Evolutionary conservation across 2,113 vertebrate genomes (phyloP).

Genomic region (Trichechus manatus): DNA sequence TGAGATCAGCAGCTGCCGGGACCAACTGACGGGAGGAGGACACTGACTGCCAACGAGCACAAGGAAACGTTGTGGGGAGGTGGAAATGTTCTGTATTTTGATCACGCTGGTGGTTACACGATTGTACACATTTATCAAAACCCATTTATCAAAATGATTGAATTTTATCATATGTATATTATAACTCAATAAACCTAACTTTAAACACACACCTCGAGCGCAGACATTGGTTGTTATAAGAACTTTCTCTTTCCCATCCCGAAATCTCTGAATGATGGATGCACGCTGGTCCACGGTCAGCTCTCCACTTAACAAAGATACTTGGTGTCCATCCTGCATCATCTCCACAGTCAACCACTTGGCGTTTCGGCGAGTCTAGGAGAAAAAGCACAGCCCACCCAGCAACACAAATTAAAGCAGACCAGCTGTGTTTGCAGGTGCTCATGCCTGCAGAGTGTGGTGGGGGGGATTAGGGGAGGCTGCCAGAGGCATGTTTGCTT

Average conservation of each 20-base stretch:
- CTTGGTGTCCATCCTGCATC: constrained; percentile 86
- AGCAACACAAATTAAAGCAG: neutral
- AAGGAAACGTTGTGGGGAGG: neutral
- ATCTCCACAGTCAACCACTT: constrained; percentile 85
- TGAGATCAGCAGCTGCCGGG: neutral
- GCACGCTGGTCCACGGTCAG: constrained; percentile 87
- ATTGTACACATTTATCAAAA: neutral
- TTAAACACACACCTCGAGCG: constrained; percentile 85
- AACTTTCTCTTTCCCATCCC: constrained; percentile 88
- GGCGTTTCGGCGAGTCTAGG: constrained; percentile 84
- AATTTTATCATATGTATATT: neutral
- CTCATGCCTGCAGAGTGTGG: accelerated
- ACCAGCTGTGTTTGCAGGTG: neutral
- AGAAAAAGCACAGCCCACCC: neutral
- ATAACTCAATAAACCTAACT: neutral
- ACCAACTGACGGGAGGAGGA: neutral
- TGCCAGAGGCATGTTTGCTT: neutral
- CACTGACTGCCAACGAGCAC: neutral
- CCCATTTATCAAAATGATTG: neutral
- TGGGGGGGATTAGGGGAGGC: too few species aligned
- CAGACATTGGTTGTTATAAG: constrained; percentile 91
- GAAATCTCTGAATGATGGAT: constrained; percentile 87
- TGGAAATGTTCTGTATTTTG: neutral
- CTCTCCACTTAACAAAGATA: constrained; percentile 86
- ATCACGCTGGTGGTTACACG: neutral